Conservation (phyloP, 2,113 vertebrate genomes). For the Tyrannus savana region DNA sequence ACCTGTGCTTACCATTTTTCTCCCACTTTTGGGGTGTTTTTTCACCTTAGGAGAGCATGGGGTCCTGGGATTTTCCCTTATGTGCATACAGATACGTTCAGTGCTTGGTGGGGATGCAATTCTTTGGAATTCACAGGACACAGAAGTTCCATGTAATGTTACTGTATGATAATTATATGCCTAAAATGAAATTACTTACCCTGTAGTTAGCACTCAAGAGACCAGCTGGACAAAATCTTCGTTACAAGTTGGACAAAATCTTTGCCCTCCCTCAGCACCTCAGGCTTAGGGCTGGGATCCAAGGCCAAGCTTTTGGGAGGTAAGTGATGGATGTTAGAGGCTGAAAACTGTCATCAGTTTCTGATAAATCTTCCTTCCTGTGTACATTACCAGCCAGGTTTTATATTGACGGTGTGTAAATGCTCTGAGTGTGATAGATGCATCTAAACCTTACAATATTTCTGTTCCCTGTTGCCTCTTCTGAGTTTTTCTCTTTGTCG, state of each 20-base stretch:
- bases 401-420: neutral
- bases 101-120: neutral
- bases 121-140: neutral
- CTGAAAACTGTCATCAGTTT: neutral
- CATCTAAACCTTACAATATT: neutral
- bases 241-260: neutral
- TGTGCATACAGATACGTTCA: neutral
- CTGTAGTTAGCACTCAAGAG: neutral
- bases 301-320: neutral
- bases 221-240: neutral
- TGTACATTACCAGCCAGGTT: neutral
- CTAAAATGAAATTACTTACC: neutral
- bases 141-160: neutral
- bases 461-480: neutral
- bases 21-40: neutral
- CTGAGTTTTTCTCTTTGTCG: neutral
- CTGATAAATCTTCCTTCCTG: neutral
- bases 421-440: neutral
- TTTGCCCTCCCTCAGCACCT: neutral
- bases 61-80: neutral
- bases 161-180: neutral
- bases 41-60: neutral
- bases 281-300: neutral
- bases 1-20: neutral
- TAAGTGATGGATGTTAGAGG: neutral